Conservation (phyloP, 1,140 invertebrate species). For the Mamestra configurata region DNA sequence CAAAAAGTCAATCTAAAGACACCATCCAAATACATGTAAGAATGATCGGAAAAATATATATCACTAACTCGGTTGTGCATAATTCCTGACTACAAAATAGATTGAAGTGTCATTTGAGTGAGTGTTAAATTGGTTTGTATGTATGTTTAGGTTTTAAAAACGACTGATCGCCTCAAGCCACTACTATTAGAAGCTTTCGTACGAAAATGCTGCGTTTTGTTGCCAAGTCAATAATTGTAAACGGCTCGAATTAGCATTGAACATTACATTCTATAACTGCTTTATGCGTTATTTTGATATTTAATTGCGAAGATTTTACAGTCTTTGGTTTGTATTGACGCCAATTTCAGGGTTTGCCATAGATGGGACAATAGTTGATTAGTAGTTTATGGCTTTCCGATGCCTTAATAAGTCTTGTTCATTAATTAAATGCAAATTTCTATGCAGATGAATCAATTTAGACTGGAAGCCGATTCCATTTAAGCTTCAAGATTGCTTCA, state of each 20-base stretch:
- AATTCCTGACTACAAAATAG: conserved; percentile 33
- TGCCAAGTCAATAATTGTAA: conserved; percentile 24
- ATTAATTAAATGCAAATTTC: background rate
- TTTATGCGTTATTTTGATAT: background rate
- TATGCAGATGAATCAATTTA: background rate
- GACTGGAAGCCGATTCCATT: background rate
- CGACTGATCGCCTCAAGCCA: conserved; percentile 50
- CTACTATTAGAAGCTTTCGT: conserved; percentile 18
- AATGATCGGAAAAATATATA: conserved; percentile 22
- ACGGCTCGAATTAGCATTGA: conserved; percentile 14
- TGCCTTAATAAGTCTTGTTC: too few relatives aligned
- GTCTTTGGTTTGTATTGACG: too few relatives aligned
- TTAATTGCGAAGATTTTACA: background rate
- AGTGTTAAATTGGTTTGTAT: conserved; percentile 49
- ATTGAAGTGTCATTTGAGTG: conserved; percentile 29
- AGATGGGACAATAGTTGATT: background rate
- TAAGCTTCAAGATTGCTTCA: background rate
- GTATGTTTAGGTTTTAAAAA: conserved; percentile 51
- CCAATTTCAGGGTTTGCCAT: background rate
- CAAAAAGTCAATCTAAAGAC: background rate
- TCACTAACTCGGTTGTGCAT: conserved; percentile 37
- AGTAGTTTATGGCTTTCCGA: background rate
- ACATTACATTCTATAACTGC: background rate
- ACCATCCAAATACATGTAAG: conserved; percentile 14
- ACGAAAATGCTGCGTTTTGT: conserved; percentile 29